A percentile compares a stretch with the other conserved stretches of the same genome.
Evolutionary conservation across 2,113 vertebrate species (phyloP).

Genomic region (Tetrax tetrax): DNA sequence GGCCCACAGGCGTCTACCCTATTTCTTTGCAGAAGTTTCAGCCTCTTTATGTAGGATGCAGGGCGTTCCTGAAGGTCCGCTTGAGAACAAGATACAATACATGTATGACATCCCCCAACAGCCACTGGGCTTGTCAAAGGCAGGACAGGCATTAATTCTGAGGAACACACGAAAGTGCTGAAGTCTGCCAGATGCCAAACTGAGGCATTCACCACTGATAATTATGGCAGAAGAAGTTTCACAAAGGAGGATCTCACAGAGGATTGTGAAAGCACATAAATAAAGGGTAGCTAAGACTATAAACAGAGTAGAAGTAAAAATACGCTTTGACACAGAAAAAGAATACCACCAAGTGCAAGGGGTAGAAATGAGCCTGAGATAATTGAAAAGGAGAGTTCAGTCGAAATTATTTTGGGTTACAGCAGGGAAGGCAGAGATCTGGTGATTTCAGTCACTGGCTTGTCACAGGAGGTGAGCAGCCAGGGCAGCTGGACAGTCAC

Average conservation of each 20-base stretch:
- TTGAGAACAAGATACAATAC: neutral
- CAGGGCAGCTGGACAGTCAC: slow-evolving; percentile 23
- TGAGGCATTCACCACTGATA: slow-evolving; percentile 11
- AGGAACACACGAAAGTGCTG: neutral
- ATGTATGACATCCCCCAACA: neutral
- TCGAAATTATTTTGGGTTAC: slow-evolving; percentile 24
- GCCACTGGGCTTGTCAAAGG: neutral
- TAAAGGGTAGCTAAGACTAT: slow-evolving; percentile 45
- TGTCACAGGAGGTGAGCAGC: slow-evolving; percentile 13
- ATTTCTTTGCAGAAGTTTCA: neutral
- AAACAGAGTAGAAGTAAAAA: slow-evolving; percentile 38
- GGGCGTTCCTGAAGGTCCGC: neutral
- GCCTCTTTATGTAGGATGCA: neutral
- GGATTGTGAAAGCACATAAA: slow-evolving; percentile 24
- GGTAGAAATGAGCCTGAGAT: slow-evolving; percentile 21
- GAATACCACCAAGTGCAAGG: slow-evolving; percentile 25
- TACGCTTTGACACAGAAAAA: neutral
- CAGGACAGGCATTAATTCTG: neutral
- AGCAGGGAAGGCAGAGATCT: slow-evolving; percentile 23
- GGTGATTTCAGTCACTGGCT: slow-evolving; percentile 17
- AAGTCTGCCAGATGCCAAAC: neutral
- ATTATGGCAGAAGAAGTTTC: slow-evolving; percentile 30
- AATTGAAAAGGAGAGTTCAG: slow-evolving; percentile 54
- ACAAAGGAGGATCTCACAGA: neutral
- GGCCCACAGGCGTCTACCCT: neutral